Percentiles rank a stretch among this genome's conserved stretches.
Evolutionary conservation across 2,888 invertebrate species (phyloP).

Genomic region (Meandrusa payeni): DNA sequence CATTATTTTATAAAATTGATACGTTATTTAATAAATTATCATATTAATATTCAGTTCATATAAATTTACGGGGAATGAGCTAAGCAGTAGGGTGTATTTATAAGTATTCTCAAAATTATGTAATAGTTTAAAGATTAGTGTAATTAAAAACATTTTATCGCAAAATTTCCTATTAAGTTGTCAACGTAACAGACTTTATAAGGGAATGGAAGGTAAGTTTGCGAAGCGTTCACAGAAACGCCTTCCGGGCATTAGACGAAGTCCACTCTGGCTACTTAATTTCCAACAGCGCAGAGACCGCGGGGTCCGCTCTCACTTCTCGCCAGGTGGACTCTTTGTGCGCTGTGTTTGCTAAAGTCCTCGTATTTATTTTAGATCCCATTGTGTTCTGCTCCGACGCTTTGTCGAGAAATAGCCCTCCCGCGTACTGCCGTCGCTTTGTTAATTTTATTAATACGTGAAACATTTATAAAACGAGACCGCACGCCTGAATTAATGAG

Average conservation of each 20-base stretch:
- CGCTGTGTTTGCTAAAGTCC: conserved; percentile 74
- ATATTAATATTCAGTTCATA: no score
- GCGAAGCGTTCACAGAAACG: conserved; percentile 39
- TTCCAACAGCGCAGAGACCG: conserved; percentile 51
- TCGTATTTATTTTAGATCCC: conserved; percentile 79
- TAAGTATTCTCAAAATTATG: no score
- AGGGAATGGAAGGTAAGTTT: conserved; percentile 28
- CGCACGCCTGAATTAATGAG: conserved; percentile 75
- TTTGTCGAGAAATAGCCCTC: conserved; percentile 75
- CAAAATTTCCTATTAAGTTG: conserved; percentile 19
- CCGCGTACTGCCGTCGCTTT: conserved; percentile 62
- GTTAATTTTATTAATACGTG: conserved; percentile 80
- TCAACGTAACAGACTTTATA: conserved; percentile 13
- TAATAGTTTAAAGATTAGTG: no score
- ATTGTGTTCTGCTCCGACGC: conserved; percentile 70
- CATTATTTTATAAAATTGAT: no score
- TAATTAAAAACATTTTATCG: no score
- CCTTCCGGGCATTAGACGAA: conserved; percentile 59
- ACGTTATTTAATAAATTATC: no score
- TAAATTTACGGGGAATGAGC: no score
- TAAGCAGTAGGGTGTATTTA: no score
- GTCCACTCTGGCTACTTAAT: conserved; percentile 64
- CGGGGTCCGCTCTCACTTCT: conserved; percentile 33
- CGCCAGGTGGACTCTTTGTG: conserved; percentile 74
- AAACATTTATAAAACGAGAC: conserved; percentile 78